Evolutionary conservation across 2,797 vertebrate species (phyloP).

Genomic region (Poecile montanus): DNA sequence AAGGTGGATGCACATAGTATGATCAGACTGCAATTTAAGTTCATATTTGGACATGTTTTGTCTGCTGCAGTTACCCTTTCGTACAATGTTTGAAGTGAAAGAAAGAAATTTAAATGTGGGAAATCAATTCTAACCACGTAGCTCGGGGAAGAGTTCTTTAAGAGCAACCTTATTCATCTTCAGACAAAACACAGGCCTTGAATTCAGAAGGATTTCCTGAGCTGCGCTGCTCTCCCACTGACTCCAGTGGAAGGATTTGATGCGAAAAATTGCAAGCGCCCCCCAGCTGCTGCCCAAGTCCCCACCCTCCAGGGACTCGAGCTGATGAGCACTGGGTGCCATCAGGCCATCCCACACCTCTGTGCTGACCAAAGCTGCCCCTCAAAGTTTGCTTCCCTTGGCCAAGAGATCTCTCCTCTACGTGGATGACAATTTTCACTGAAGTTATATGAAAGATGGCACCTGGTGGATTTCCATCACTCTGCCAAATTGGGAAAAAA

Average conservation of each 20-base stretch:
- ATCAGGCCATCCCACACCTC: fast-evolving
- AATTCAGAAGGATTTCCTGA: background rate
- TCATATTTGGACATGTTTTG: background rate
- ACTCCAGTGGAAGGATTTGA: background rate
- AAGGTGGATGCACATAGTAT: background rate
- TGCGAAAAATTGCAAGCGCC: background rate
- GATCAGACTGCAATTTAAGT: background rate
- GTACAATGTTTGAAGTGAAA: background rate
- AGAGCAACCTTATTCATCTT: background rate
- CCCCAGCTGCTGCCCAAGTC: background rate
- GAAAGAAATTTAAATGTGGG: background rate
- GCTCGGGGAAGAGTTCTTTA: background rate
- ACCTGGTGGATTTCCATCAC: background rate
- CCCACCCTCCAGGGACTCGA: fast-evolving
- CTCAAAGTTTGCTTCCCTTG: too few species aligned
- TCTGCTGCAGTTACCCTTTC: background rate
- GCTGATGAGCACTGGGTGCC: fast-evolving
- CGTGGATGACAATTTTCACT: background rate
- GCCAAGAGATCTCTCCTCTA: background rate
- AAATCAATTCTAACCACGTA: background rate
- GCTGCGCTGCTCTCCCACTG: background rate
- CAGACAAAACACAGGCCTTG: background rate
- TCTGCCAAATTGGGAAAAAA: background rate
- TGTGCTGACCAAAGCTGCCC: fast-evolving
- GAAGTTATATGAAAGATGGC: background rate